Base-by-base conservation (phyloP, 2,797 vertebrate species). In the Enteromius trimaculatus region DNA sequence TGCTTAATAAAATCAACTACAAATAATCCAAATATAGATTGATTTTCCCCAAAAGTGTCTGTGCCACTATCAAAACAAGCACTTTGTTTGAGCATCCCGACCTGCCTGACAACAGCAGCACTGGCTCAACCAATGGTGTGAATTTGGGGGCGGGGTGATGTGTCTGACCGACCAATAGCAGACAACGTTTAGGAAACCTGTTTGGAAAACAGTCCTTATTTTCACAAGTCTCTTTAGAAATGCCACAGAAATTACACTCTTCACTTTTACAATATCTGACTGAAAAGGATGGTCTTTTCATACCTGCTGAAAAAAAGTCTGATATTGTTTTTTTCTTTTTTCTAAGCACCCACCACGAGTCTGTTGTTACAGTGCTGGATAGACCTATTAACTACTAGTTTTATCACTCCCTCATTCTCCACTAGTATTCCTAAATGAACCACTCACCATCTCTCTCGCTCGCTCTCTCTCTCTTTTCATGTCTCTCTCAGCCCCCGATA, bases 401-500 rank as follows among this genome's bases (percentile, higher is more conserved):
- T 34, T 26, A 34, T 79, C 62, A 72, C 34, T 77, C 11, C 14
- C 31, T 55, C 47, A 9, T 37, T 70, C 72, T 62, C 65, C 58
- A 31, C 16, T 58, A 11, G 21, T 47, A 47, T 60, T 77, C 29
- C 49, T 19, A 71, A 42, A 23, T 39, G 47, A 84, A 84, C 44
- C 84, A 49, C 74, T 80, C 51, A 31, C 39, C 37, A 44, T 23
- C 39, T 49, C 44, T 47, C 68, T 49, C 11, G 16, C 39, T 49
- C 77, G 31, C 23, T 4, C 51, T 13, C 72, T 21, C 53, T 70
- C 79, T 10, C 47, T 9, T 47, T 47, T 47, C 47, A 26, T 39
- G 23, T 68, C 79, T 31, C 70, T 53, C 71, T 62, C 39, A 74
- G 77, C 79, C 42, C 82, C 39, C 65, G 71, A 69, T 65, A 58